These are phyloP conservation scores for Sinocyclocheilus grahami DNA, from an alignment of 2,113 vertebrate genomes.

Conservation along the genomic window DNA sequence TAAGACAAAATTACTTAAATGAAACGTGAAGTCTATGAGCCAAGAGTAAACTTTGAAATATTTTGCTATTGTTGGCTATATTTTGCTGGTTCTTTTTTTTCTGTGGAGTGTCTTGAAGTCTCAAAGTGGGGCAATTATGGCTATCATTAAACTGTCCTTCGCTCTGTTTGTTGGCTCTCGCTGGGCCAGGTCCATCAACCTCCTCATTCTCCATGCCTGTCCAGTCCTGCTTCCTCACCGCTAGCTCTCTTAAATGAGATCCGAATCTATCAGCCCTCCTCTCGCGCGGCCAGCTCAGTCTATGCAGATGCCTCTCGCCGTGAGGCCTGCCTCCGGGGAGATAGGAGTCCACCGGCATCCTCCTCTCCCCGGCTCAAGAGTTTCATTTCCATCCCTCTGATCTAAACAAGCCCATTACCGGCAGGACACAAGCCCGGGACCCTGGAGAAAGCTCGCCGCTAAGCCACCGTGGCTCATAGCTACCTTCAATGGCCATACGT, in stretches of 20 bases:
- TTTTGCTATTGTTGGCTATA: background rate
- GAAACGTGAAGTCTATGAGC: background rate
- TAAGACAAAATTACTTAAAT: background rate
- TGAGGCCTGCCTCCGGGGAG: slow-evolving; percentile 63
- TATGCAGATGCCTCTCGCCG: slow-evolving; percentile 53
- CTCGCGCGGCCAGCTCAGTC: slow-evolving; percentile 58
- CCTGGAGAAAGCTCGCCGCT: slow-evolving; percentile 70
- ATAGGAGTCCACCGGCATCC: slow-evolving; percentile 67
- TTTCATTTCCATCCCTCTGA: slow-evolving; percentile 80
- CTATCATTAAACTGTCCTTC: slow-evolving; percentile 44
- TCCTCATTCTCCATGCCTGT: slow-evolving; percentile 54
- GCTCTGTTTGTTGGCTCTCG: background rate
- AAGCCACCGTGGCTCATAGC: slow-evolving; percentile 75
- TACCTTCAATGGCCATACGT: slow-evolving; percentile 72
- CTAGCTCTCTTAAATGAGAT: slow-evolving; percentile 71
- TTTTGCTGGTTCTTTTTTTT: background rate
- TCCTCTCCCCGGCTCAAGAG: slow-evolving; percentile 68
- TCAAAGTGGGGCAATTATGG: slow-evolving; percentile 40
- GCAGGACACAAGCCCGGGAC: slow-evolving; percentile 63
- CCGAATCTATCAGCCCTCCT: slow-evolving; percentile 66
- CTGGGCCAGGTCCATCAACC: slow-evolving; percentile 28
- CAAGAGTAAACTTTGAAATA: background rate
- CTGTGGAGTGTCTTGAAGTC: background rate
- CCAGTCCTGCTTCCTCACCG: background rate
- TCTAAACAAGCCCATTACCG: slow-evolving; percentile 80